Base-by-base conservation (phyloP, 2,113 vertebrate genomes). In the Astur gentilis region DNA sequence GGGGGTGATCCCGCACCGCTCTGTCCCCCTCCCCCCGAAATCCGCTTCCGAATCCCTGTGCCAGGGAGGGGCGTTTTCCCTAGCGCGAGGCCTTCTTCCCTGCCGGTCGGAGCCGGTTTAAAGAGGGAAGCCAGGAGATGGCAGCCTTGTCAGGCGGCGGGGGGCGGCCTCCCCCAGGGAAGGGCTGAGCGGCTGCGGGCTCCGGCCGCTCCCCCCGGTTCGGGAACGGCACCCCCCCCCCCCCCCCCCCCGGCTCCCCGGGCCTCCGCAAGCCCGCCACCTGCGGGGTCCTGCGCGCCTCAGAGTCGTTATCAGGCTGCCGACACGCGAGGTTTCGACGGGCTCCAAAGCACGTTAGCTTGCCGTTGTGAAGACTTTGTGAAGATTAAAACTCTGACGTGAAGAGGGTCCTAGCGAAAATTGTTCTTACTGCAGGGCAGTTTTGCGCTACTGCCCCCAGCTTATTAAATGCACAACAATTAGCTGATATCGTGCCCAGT, bases 141-240 rank as follows among this genome's bases (percentile, higher is more conserved):
- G 97, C 97, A 44, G 93, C 81, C 27, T 94, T 91, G 96, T 42
- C 91, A 90, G 67, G 10, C 80, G 70, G 76, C 93, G 54, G 54
- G 13, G 20, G 57, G 42, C 55, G 50, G 47, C 69, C 6, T 1
- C 32, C 32, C 31, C 0, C 27, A 26, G 72, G 34, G 44, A 50
- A 34, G 29, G 5, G 31, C 8, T 13, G 61, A 40, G 54, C 38
- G 70, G 57, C 50, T 32, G 40, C 31, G 31, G 58, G 61, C 36
- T 13, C n/a, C 12, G 47, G 47, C 22, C 47, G 47, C 22, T 49
- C 6, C 47, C 47, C 19, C 49, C 22, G 49, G 23, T 23, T 49
- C 22, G 49, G 49, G 49, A 23, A 23, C 22, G 22, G 49, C 47
- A 23, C 36, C 36, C 47, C 22, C 22, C 49, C 7, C 22, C 36